Base-by-base conservation (phyloP, 1,140 invertebrate species). In the Eriosoma lanigerum region DNA sequence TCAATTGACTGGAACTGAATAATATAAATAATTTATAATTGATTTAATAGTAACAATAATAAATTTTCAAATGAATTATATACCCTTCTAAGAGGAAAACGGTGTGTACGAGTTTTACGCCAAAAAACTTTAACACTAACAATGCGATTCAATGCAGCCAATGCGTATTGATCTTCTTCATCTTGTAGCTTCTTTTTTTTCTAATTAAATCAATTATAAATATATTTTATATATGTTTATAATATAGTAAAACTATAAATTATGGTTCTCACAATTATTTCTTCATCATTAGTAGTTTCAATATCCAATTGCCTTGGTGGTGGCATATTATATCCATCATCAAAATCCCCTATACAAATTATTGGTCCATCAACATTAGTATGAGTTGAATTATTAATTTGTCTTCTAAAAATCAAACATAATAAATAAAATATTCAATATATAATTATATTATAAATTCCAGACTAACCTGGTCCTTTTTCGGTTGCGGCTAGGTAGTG, bases 1-100 rank as follows among this genome's bases (percentile, higher is more conserved):
- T 54, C 32, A 70, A 81, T 44, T 58, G 64, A 5, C 66, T 81
- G 80, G 29, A 73, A 73, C 80, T 81, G 15, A 52, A 66, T 80
- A 10, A 26, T 64, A 32, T 12, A 58, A 58, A 60, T 58, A 12
- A 21, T 2, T 68, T 38, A 5, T 76, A 19, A 26, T 9, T 38
- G 24, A 24, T 58, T 3, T 44, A 32, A n/a, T 38, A 56, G 38
- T 32, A 48, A 21, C 17, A 26, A 17, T 32, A 32, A 76, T 19
- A 26, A 15, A 12, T 4, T 12, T 1, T 72, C 12, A 58, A 32
- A 9, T 5, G 56, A 75, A 24, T 75, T 29, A 10, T 24, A 13
- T 19, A 76, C 75, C 75, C 46, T 78, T 62, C 75, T 78, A 46
- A 78, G 10, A 48, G 56, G 24, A 78, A 78, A 78, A 12, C 38